Percentiles rank a stretch among this genome's conserved stretches.
phyloP scores from a whole-genome alignment of 2,113 vertebrate species.

The Alexandromys fortis region DNA sequence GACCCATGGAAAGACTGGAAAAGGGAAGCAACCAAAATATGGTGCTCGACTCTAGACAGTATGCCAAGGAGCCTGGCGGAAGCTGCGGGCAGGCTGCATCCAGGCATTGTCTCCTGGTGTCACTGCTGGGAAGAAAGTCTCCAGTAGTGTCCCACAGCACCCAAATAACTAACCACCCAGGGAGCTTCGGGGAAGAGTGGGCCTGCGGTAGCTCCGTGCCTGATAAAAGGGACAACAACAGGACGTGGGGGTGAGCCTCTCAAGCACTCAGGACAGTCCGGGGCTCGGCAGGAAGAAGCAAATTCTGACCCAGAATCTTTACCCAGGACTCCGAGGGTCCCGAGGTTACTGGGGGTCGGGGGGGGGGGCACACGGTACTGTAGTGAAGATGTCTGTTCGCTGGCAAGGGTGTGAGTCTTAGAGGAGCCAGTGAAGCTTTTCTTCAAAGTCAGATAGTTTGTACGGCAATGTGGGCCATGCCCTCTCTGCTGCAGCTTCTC shows the following conservation, averaged over 20 bases:
- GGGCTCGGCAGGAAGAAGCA: background rate
- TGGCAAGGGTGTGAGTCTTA: background rate
- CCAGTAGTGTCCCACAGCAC: no score
- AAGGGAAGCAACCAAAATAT: background rate
- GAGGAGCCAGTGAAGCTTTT: background rate
- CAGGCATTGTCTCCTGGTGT: background rate
- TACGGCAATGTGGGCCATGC: background rate
- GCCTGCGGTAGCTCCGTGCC: background rate
- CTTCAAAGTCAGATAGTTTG: background rate
- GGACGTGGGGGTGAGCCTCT: background rate
- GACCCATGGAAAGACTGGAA: background rate
- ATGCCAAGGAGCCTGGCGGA: no score
- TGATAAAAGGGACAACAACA: background rate
- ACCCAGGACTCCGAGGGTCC: fast-evolving
- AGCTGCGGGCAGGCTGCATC: background rate
- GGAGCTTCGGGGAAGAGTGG: background rate
- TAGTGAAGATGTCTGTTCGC: background rate
- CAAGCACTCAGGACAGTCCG: background rate
- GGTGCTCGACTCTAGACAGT: background rate
- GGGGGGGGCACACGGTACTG: no score
- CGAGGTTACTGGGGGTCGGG: no score
- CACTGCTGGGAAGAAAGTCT: background rate
- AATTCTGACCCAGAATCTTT: background rate
- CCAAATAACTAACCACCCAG: background rate
- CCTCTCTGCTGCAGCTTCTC: background rate